These are phyloP conservation scores for Doryteuthis pealeii DNA, from an alignment of 1,140 invertebrate species.

Conservation along the genomic window DNA sequence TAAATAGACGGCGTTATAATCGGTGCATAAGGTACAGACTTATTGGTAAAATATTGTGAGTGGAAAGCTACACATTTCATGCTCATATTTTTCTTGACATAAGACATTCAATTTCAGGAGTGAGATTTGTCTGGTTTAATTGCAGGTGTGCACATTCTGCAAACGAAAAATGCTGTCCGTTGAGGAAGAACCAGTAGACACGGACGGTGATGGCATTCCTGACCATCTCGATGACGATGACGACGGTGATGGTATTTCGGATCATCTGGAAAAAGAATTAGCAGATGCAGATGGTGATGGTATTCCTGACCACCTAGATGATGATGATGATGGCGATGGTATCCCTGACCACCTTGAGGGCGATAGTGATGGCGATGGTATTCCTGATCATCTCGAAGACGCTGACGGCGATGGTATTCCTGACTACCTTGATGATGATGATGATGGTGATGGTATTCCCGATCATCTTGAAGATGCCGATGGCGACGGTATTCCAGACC, in stretches of 20 bases:
- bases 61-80: too few species aligned
- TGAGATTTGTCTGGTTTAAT: too few species aligned
- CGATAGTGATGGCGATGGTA: slow-evolving; percentile 44
- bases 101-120: too few species aligned
- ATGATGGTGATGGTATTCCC: slow-evolving; percentile 47
- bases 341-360: slow-evolving; percentile 35
- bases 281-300: slow-evolving; percentile 47
- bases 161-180: slow-evolving; percentile 31
- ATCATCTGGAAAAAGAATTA: slow-evolving; percentile 35
- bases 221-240: slow-evolving; percentile 36
- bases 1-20: too few species aligned
- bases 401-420: slow-evolving; percentile 46
- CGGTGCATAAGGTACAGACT: too few species aligned
- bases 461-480: slow-evolving; percentile 43
- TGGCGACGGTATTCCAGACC: slow-evolving; percentile 47
- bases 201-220: slow-evolving; percentile 42
- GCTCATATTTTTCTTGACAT: too few species aligned
- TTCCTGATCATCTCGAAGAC: slow-evolving; percentile 31
- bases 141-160: slow-evolving; percentile 41
- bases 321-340: slow-evolving; percentile 44
- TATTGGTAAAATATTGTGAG: too few species aligned
- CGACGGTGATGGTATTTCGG: slow-evolving; percentile 47
- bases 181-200: slow-evolving; percentile 27
- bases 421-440: slow-evolving; percentile 39
- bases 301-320: slow-evolving; percentile 39